phyloP scores from a whole-genome alignment of 2,113 vertebrate species.

The Marmota flaviventris region DNA sequence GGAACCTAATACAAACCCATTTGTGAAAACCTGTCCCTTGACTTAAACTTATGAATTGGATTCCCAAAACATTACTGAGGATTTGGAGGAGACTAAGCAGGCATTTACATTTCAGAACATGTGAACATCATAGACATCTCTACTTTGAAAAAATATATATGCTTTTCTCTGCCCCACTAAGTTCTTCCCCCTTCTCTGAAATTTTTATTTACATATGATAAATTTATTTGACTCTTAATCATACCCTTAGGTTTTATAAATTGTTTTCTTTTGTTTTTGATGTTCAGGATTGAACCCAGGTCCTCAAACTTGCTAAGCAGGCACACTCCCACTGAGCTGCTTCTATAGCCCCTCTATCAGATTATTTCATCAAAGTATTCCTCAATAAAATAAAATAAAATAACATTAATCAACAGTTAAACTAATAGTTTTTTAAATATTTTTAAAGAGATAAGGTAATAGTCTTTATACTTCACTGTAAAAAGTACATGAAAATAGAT shows the following conservation, averaged over 20 bases:
- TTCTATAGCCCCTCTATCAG: background rate
- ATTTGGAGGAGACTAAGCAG: background rate
- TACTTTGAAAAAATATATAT: constrained; percentile 34
- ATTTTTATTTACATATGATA: background rate
- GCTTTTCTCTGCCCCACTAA: background rate
- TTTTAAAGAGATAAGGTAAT: too few relatives aligned
- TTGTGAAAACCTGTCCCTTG: background rate
- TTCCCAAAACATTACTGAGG: background rate
- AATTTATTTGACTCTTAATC: background rate
- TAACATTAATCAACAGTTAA: background rate
- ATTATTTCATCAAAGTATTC: constrained; percentile 31
- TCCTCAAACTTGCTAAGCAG: background rate
- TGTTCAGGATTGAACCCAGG: background rate
- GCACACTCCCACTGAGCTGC: background rate
- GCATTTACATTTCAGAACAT: constrained; percentile 22
- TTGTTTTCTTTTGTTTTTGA: background rate
- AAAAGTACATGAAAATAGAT: background rate
- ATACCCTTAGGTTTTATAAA: background rate
- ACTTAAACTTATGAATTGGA: background rate
- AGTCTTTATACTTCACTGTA: background rate
- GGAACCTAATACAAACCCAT: background rate
- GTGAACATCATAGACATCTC: background rate
- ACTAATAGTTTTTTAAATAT: background rate
- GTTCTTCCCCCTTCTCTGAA: background rate
- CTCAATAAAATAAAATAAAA: constrained; percentile 4